Conservation (phyloP, 2,113 vertebrate species). For the Melanerpes aurifrons region DNA sequence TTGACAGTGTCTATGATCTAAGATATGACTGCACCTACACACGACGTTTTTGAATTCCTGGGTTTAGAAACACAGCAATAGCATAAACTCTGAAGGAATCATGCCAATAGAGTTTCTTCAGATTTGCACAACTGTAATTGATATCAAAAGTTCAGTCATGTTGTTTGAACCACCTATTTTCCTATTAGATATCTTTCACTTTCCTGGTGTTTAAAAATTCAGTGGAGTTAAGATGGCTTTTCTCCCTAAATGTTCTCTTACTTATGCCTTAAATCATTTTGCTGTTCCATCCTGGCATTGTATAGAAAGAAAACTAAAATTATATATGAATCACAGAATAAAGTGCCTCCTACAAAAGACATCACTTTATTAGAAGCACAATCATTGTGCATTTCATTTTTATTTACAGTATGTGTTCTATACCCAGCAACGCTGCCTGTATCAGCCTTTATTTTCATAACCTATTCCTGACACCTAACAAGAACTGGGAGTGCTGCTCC, state of each 20-base stretch:
- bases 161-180: neutral
- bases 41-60: neutral
- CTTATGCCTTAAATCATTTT: neutral
- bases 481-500: conserved; percentile 65
- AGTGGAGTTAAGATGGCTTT: neutral
- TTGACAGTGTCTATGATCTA: neutral
- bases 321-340: neutral
- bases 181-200: neutral
- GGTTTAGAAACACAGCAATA: neutral
- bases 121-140: neutral
- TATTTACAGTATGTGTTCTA: neutral
- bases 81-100: neutral
- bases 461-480: conserved; percentile 52
- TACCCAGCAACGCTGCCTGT: neutral
- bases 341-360: neutral
- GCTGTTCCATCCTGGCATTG: neutral
- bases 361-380: neutral
- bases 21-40: accelerated
- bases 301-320: neutral
- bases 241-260: neutral
- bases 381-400: neutral
- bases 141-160: neutral
- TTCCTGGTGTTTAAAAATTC: neutral
- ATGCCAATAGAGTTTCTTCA: neutral
- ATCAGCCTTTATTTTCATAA: conserved; percentile 63